phyloP scores from a whole-genome alignment of 2,113 vertebrate species.

The Thalassoma bifasciatum region DNA sequence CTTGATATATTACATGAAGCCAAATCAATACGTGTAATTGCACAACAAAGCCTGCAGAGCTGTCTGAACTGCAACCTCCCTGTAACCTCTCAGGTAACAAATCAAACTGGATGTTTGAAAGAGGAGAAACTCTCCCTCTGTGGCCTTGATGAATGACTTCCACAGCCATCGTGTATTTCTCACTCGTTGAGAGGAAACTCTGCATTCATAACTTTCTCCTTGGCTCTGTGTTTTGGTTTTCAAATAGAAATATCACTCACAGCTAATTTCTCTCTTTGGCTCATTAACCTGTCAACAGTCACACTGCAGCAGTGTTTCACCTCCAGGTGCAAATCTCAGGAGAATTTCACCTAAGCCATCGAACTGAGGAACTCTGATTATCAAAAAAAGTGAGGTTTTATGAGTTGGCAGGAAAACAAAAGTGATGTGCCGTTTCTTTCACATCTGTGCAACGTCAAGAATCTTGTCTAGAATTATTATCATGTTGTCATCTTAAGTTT shows the following conservation, averaged over 20 bases:
- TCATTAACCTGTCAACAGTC: conserved; percentile 23
- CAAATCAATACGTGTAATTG: neutral
- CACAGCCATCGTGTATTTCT: neutral
- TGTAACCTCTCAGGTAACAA: conserved; percentile 32
- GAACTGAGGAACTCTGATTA: neutral
- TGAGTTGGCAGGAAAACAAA: neutral
- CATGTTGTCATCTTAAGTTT: conserved; percentile 14
- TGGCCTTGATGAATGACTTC: conserved; percentile 14
- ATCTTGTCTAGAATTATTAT: neutral
- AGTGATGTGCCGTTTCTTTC: neutral
- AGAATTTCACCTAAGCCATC: neutral
- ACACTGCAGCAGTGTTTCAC: neutral
- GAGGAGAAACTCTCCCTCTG: conserved; percentile 4
- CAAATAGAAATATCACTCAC: neutral
- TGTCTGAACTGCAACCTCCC: neutral
- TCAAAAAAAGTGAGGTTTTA: neutral
- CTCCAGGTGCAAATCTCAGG: neutral
- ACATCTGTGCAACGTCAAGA: neutral
- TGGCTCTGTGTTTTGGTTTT: neutral
- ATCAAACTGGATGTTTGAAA: conserved; percentile 29
- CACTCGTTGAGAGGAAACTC: neutral
- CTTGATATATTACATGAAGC: conserved; percentile 3
- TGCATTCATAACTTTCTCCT: conserved; percentile 9
- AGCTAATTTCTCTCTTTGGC: conserved; percentile 4
- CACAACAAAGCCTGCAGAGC: neutral